Percentiles rank a stretch among this genome's conserved stretches.
Conservation (phyloP, 2,888 invertebrate species). For the Chrysopilus asiliformis region DNA sequence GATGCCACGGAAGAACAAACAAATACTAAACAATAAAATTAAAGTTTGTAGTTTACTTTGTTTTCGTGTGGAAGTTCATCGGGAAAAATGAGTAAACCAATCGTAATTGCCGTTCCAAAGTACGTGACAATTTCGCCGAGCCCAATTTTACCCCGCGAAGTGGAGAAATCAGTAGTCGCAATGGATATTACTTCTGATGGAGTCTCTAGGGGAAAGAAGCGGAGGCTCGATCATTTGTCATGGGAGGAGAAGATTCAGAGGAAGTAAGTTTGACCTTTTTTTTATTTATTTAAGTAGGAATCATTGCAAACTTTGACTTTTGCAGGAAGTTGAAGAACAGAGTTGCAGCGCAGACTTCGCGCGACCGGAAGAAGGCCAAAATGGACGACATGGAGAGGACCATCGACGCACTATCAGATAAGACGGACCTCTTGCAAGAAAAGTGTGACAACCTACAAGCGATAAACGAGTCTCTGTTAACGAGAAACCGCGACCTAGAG, state of each 20-base stretch:
- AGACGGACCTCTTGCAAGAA: conserved; percentile 47
- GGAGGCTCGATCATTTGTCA: conserved; percentile 67
- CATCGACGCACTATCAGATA: conserved; percentile 46
- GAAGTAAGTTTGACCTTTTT: conserved; percentile 48
- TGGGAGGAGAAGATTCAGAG: conserved; percentile 80
- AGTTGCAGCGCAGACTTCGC: conserved; percentile 93
- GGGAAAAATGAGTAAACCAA: conserved; percentile 19
- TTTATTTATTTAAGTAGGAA: not conserved
- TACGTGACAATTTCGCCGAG: conserved; percentile 27
- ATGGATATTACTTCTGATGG: conserved; percentile 11
- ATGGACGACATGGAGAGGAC: conserved; percentile 78
- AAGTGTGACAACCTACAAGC: conserved; percentile 32
- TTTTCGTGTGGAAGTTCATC: too few relatives aligned
- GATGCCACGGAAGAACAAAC: too few relatives aligned
- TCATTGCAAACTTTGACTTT: conserved; percentile 11
- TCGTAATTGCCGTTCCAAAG: conserved; percentile 30
- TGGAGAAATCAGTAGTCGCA: conserved; percentile 21
- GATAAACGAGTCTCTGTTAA: conserved; percentile 52
- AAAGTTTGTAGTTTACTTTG: too few relatives aligned
- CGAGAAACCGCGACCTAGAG: conserved; percentile 53
- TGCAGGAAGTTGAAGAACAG: conserved; percentile 87
- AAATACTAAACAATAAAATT: too few relatives aligned
- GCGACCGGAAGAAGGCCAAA: conserved; percentile 89
- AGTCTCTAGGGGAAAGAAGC: conserved; percentile 43
- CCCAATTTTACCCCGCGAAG: conserved; percentile 14